Percentiles rank a stretch among this genome's conserved stretches.
These are phyloP conservation scores for Prostheceraeus crozeri DNA, from an alignment of 2,888 invertebrate species.

Conservation along the genomic window DNA sequence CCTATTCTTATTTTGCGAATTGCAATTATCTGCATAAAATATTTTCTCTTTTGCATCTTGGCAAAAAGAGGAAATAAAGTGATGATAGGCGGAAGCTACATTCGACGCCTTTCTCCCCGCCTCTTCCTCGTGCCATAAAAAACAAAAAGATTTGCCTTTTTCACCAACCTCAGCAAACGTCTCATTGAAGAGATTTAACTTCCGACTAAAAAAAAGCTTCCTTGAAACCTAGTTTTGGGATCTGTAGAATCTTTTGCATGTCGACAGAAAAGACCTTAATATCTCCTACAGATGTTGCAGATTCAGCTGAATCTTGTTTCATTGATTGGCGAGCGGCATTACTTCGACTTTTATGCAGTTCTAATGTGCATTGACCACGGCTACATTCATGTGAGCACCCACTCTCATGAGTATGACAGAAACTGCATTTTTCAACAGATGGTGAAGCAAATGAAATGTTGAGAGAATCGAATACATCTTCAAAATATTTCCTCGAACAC, in stretches of 20 bases:
- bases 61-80: not conserved
- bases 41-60: slow-evolving; percentile 8
- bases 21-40: slow-evolving; percentile 10
- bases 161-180: slow-evolving; percentile 18
- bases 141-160: not conserved
- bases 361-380: too few species aligned
- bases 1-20: slow-evolving; percentile 4
- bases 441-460: too few species aligned
- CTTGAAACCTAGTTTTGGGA: slow-evolving; percentile 14
- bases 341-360: too few species aligned
- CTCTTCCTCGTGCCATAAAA: slow-evolving; percentile 10
- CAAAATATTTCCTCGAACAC: too few species aligned
- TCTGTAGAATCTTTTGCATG: slow-evolving; percentile 2
- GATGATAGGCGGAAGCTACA: not conserved
- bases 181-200: not conserved
- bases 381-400: too few species aligned
- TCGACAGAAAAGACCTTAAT: slow-evolving; percentile 15
- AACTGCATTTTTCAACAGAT: too few species aligned
- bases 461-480: too few species aligned
- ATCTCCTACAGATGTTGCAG: too few species aligned
- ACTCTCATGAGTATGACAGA: too few species aligned
- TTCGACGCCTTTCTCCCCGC: too few species aligned
- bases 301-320: too few species aligned
- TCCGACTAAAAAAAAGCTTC: not conserved
- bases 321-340: too few species aligned